Conservation (phyloP, 2,113 vertebrate species). For the Anser cygnoides region DNA sequence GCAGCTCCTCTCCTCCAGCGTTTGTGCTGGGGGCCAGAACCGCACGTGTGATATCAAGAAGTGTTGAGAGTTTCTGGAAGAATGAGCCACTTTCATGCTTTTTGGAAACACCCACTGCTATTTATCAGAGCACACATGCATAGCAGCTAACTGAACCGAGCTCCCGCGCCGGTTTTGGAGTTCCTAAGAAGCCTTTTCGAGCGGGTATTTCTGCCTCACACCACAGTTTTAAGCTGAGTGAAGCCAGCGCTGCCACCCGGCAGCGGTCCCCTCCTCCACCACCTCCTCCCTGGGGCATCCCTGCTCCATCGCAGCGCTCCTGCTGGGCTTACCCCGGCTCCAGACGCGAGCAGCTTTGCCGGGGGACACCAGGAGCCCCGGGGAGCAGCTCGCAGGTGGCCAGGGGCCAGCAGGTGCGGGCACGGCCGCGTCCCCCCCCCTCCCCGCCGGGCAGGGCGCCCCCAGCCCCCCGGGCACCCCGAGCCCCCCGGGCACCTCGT, state of each 20-base stretch:
- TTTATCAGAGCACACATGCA: not conserved
- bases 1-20: not conserved
- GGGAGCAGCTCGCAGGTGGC: not conserved
- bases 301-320: no score
- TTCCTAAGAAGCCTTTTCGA: not conserved
- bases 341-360: no score
- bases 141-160: not conserved
- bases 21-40: not conserved
- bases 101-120: not conserved
- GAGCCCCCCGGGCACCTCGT: constrained; percentile 73
- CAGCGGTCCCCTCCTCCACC: not conserved
- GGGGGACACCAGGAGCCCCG: no score
- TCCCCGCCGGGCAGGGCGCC: no score
- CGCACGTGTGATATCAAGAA: not conserved
- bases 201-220: not conserved
- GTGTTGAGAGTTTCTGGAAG: constrained; percentile 4
- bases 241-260: not conserved
- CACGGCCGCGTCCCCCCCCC: not conserved
- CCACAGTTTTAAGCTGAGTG: not conserved
- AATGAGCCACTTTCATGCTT: not conserved
- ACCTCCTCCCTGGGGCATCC: no score
- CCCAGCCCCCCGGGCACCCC: no score
- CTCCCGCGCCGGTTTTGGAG: not conserved
- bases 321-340: no score
- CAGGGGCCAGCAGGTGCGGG: not conserved